Evolutionary conservation across 2,888 invertebrate species (phyloP), one percentile per base, ranked within the genome.

Genomic region (Cephus spinipes): DNA sequence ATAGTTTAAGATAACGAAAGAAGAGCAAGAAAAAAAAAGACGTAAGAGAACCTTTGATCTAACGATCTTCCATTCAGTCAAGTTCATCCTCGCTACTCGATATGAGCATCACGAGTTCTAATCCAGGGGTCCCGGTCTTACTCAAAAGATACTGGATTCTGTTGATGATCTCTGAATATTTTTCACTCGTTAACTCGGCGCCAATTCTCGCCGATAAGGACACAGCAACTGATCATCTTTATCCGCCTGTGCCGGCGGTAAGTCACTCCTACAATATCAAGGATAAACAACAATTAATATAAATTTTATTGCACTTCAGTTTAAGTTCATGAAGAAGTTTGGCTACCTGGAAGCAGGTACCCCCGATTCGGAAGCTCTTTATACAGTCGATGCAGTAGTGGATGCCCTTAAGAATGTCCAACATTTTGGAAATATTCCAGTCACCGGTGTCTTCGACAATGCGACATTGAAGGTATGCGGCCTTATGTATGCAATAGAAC

Each of bases 401-500:
- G 93, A 94, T 31, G 95, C 95, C 0, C 92, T 97, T 33, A 94
- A 92, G 87, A 93, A 93, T 82, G 93, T 96, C 91, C 96, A 97
- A 90, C 94, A 92, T 84, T 96, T 94, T 90, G 96, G 96, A 15
- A 95, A 94, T 1, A 91, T 97, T 11, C 93, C 94, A 69, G 92
- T 94, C 87, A 96, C 96, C 0, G 96, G 96, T 4, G 88, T 92
- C 33, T 87, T 96, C 68, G 96, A 96, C 88, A 92, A 93, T 34
- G 92, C 92, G 1, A 96, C 96, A 0, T 90, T 80, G 23, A 74
- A 81, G 77, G 81, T 82, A 74, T 23, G n/a, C 34, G 15, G 31
- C 55, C 15, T 74, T n/a, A 11, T 36, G 12, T 9, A 3, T 23
- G 30, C 36, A 3, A n/a, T 34, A 74, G n/a, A 15, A 11, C 9